Evolutionary conservation across 2,888 invertebrate genomes (phyloP), one percentile per base, ranked within the genome.

Genomic region (Aphidoletes aphidimyza): DNA sequence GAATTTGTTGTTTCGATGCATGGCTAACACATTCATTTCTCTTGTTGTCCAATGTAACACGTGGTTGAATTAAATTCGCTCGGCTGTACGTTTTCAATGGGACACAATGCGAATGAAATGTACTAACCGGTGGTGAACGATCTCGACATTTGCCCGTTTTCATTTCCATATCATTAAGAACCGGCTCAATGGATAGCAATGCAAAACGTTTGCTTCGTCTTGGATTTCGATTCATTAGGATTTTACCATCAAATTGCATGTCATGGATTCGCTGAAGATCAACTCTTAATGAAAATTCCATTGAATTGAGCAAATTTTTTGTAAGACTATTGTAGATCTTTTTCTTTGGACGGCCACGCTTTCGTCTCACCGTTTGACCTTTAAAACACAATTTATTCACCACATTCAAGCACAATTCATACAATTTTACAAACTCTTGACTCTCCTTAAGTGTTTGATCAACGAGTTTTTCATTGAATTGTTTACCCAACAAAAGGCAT

Each of bases 21-120:
- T n/a, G n/a, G n/a, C n/a, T n/a, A n/a, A n/a, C n/a, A n/a, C n/a
- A n/a, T n/a, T 54, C 54, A 22, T 26, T 54, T 5, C 26, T 19
- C 22, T 26, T 69, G n/a, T 69, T 69, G 14, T 69, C 14, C 34
- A 14, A 69, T 54, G 17, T 54, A 2, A 11, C 3, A 8, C 34
- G 54, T 9, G 54, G 26, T 34, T 69, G 69, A 26, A 69, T 69
- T n/a, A 69, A 11, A 69, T 69, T 69, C 11, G 17, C 30, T 69
- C 69, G 6, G 34, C 69, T 69, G 34, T 69, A 69, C 14, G 69
- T 69, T 69, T 69, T 69, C 34, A 69, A 69, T 69, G 69, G 26
- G 26, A 14, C 11, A 11, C 69, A 30, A 34, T 69, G 26, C 1
- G 30, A 30, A 69, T 69, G 69, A 34, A 69, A 69, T 17, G 69